phyloP scores from a whole-genome alignment of 2,888 invertebrate species.

The Agrotis segetum region DNA sequence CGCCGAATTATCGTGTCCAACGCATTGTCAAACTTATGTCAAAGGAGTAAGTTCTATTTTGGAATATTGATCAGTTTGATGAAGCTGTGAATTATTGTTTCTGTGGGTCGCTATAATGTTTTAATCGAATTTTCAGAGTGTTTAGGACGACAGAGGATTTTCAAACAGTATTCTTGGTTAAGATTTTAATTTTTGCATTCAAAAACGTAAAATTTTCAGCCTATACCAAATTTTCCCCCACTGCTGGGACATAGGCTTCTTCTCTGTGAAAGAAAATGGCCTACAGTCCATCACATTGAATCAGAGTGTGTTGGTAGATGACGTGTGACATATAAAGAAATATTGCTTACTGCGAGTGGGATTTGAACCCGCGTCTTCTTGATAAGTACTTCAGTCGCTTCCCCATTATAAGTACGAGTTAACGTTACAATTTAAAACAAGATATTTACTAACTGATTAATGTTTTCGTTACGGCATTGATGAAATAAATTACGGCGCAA shows the following conservation, averaged over 20 bases:
- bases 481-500: too few species aligned
- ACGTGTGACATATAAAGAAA: too few species aligned
- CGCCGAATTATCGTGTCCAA: slow-evolving; percentile 10
- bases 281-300: not conserved
- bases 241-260: not conserved
- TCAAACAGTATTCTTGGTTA: slow-evolving; percentile 8
- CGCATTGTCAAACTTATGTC: slow-evolving; percentile 26
- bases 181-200: not conserved
- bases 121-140: slow-evolving; percentile 45
- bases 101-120: slow-evolving; percentile 22
- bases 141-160: not conserved
- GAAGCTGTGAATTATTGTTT: slow-evolving; percentile 23
- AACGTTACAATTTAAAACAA: too few species aligned
- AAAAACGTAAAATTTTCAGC: too few species aligned
- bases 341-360: too few species aligned
- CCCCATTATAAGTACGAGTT: too few species aligned
- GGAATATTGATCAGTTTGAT: not conserved
- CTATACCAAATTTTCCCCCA: not conserved
- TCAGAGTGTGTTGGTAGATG: not conserved
- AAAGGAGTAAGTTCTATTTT: slow-evolving; percentile 27
- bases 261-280: not conserved
- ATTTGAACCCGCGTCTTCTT: too few species aligned
- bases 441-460: too few species aligned
- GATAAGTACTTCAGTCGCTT: too few species aligned
- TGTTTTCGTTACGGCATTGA: too few species aligned